These are phyloP conservation scores for Anisognathus igniventris DNA, from an alignment of 2,797 vertebrate species.

Conservation along the genomic window DNA sequence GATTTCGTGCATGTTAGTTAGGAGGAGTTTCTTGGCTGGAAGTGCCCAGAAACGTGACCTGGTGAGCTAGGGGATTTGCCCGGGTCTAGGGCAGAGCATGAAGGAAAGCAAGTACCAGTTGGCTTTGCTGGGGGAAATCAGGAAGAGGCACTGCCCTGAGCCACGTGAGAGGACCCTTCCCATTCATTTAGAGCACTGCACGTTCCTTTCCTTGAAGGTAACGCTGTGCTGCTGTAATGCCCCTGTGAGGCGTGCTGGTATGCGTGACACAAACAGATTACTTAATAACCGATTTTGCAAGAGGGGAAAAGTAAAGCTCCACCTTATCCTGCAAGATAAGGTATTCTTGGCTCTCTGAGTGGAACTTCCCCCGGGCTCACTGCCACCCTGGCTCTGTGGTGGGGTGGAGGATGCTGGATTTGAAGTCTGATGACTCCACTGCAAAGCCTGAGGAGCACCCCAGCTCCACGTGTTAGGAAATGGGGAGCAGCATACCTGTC, in stretches of 20 bases:
- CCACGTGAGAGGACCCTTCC: neutral
- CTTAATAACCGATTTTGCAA: conserved; percentile 71
- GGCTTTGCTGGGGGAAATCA: neutral
- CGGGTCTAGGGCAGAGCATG: neutral
- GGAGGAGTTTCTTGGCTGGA: neutral
- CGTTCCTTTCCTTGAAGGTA: conserved; percentile 61
- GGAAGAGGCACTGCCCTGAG: neutral
- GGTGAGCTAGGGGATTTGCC: neutral
- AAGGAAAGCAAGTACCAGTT: neutral
- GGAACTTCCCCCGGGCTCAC: conserved; percentile 34
- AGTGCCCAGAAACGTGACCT: neutral
- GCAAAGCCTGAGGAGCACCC: neutral
- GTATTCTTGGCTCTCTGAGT: conserved; percentile 58
- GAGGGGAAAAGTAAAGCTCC: conserved; percentile 72
- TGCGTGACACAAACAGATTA: conserved; percentile 71
- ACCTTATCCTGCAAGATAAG: conserved; percentile 79
- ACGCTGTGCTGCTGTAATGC: neutral
- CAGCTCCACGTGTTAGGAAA: accelerated
- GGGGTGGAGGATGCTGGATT: conserved; percentile 16
- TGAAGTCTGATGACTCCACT: neutral
- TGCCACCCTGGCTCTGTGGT: neutral
- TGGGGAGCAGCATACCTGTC: neutral
- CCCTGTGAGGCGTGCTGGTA: conserved; percentile 31
- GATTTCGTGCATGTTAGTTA: accelerated
- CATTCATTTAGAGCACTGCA: neutral